These are phyloP conservation scores for Catocala sponsa DNA, from an alignment of 2,888 invertebrate genomes.

Conservation along the genomic window DNA sequence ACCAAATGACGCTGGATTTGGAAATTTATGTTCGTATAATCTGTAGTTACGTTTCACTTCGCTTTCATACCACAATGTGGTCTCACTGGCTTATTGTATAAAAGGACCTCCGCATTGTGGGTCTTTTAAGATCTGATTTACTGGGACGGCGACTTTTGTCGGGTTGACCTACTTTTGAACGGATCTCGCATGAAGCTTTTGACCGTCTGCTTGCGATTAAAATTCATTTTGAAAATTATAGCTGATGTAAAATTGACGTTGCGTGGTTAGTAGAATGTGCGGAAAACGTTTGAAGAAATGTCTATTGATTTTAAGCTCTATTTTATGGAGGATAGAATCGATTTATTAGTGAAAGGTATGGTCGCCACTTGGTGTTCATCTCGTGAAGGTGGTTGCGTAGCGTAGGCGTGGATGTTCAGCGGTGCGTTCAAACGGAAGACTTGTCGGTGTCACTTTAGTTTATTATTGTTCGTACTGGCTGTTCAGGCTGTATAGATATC, in stretches of 20 bases:
- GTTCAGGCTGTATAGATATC: slow-evolving; percentile 31
- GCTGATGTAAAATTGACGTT: slow-evolving; percentile 14
- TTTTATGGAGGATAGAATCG: slow-evolving; percentile 6
- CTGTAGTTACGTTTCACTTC: slow-evolving; percentile 63
- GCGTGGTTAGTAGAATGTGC: slow-evolving; percentile 17
- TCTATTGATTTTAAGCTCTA: slow-evolving; percentile 15
- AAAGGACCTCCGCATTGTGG: slow-evolving; percentile 58
- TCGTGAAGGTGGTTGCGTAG: slow-evolving; percentile 48
- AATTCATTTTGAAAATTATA: slow-evolving; percentile 35
- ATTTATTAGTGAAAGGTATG: slow-evolving; percentile 18
- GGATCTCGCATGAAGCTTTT: slow-evolving; percentile 37
- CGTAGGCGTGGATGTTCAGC: slow-evolving; percentile 59
- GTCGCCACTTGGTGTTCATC: slow-evolving; percentile 24
- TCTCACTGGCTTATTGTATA: slow-evolving; percentile 58
- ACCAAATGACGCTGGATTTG: slow-evolving; percentile 55
- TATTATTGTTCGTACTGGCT: slow-evolving; percentile 46
- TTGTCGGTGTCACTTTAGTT: slow-evolving; percentile 57
- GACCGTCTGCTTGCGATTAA: slow-evolving; percentile 25
- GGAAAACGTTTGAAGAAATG: not conserved
- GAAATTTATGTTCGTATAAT: slow-evolving; percentile 66
- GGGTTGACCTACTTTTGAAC: slow-evolving; percentile 61
- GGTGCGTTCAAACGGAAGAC: slow-evolving; percentile 63
- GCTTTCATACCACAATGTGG: slow-evolving; percentile 57
- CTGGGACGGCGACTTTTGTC: slow-evolving; percentile 56
- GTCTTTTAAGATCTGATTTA: slow-evolving; percentile 61